Conservation (phyloP, 2,888 invertebrate genomes). For the Antitype chi region DNA sequence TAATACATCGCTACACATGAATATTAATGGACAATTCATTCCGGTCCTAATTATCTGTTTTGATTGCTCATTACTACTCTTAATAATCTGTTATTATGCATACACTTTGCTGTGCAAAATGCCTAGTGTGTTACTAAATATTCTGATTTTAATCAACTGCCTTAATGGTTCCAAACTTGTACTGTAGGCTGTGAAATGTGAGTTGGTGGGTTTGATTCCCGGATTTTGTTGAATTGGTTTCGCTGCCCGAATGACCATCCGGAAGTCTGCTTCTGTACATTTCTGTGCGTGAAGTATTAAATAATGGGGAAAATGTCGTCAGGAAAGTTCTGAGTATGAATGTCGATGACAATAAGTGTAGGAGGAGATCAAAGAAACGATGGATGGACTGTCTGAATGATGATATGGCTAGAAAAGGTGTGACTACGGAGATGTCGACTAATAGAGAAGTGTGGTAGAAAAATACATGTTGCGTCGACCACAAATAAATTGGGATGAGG, state of each 20-base stretch:
- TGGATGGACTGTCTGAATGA: too few species aligned
- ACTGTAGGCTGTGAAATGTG: background rate
- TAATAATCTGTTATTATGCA: slow-evolving; percentile 28
- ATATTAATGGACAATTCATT: slow-evolving; percentile 39
- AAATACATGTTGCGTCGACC: too few species aligned
- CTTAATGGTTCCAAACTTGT: background rate
- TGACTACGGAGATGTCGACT: too few species aligned
- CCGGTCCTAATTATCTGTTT: slow-evolving; percentile 44
- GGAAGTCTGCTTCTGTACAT: too few species aligned
- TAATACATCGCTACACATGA: slow-evolving; percentile 23
- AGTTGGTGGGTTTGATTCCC: background rate
- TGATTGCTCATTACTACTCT: slow-evolving; percentile 52
- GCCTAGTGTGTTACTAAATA: background rate
- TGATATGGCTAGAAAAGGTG: too few species aligned
- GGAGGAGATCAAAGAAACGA: too few species aligned
- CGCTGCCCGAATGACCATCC: background rate
- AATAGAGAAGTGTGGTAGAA: too few species aligned
- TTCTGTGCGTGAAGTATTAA: too few species aligned
- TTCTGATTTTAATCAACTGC: slow-evolving; percentile 22
- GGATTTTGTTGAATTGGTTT: background rate
- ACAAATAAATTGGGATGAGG: too few species aligned
- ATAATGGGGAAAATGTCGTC: too few species aligned
- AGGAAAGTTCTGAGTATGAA: too few species aligned
- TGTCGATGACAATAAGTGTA: too few species aligned
- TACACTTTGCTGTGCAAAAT: slow-evolving; percentile 5